Conservation (phyloP, 2,113 vertebrate species). For the Sphyrna mokarran region DNA sequence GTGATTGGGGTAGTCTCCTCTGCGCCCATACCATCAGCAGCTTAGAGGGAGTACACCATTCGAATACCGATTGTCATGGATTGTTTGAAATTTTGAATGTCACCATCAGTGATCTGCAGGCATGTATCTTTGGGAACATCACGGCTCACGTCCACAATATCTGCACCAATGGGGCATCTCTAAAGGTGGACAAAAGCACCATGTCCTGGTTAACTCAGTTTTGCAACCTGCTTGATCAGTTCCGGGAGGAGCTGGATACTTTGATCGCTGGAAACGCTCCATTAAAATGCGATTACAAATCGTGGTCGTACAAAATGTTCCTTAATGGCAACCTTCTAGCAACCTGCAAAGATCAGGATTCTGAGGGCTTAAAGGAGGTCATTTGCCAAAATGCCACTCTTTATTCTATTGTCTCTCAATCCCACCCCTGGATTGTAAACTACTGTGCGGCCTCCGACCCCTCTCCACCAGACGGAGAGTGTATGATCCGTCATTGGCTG, state of each 20-base stretch:
- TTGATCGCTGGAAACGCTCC: constrained; percentile 41
- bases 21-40: constrained; percentile 56
- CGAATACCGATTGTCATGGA: constrained; percentile 43
- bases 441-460: constrained; percentile 52
- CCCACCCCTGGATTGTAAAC: constrained; percentile 52
- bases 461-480: constrained; percentile 51
- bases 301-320: constrained; percentile 48
- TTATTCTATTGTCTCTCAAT: constrained; percentile 50
- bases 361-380: constrained; percentile 58
- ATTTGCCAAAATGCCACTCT: constrained; percentile 64
- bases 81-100: constrained; percentile 58
- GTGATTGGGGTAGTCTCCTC: constrained; percentile 54
- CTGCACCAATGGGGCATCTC: constrained; percentile 53
- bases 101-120: constrained; percentile 63
- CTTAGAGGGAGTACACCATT: constrained; percentile 35
- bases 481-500: constrained; percentile 69
- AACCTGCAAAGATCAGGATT: constrained; percentile 47
- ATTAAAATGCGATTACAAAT: constrained; percentile 55
- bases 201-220: constrained; percentile 60
- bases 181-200: constrained; percentile 49
- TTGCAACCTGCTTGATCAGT: constrained; percentile 50
- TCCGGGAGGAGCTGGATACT: constrained; percentile 41
- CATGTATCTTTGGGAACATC: constrained; percentile 71
- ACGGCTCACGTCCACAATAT: constrained; percentile 55
- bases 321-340: constrained; percentile 53